Evolutionary conservation across 2,797 vertebrate genomes (phyloP).

Genomic region (Rhinoraja longicauda): DNA sequence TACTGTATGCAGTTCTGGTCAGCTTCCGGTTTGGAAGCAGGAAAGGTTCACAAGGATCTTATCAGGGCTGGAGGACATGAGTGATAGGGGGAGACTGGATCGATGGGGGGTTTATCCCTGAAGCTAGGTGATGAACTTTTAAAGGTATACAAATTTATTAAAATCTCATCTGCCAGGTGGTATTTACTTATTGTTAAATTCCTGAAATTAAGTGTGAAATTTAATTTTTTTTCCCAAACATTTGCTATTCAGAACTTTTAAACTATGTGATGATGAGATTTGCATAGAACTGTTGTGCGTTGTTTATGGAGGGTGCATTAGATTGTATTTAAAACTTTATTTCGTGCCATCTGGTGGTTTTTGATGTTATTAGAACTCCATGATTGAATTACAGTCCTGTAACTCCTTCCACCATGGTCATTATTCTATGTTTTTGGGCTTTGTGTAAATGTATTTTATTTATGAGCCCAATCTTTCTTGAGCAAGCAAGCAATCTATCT

Average conservation of each 20-base stretch:
- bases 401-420: not conserved
- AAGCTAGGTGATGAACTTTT: too few species aligned
- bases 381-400: conserved; percentile 26
- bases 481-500: conserved; percentile 27
- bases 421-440: conserved; percentile 20
- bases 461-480: conserved; percentile 16
- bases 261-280: not conserved
- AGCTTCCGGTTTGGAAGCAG: too few species aligned
- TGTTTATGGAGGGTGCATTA: not conserved
- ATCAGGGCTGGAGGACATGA: too few species aligned
- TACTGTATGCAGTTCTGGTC: too few species aligned
- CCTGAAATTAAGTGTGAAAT: not conserved
- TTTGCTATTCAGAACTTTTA: not conserved
- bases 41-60: too few species aligned
- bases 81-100: too few species aligned
- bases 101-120: too few species aligned
- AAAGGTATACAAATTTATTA: not conserved
- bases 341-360: conserved; percentile 12
- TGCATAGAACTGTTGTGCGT: not conserved
- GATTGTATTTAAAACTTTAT: conserved; percentile 24
- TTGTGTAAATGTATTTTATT: conserved; percentile 28
- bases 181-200: not conserved
- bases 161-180: not conserved
- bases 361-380: conserved; percentile 25
- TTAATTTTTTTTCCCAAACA: not conserved